These are phyloP conservation scores for Campopleginae sp. DNA, from an alignment of 2,888 invertebrate genomes.

Conservation along the genomic window DNA sequence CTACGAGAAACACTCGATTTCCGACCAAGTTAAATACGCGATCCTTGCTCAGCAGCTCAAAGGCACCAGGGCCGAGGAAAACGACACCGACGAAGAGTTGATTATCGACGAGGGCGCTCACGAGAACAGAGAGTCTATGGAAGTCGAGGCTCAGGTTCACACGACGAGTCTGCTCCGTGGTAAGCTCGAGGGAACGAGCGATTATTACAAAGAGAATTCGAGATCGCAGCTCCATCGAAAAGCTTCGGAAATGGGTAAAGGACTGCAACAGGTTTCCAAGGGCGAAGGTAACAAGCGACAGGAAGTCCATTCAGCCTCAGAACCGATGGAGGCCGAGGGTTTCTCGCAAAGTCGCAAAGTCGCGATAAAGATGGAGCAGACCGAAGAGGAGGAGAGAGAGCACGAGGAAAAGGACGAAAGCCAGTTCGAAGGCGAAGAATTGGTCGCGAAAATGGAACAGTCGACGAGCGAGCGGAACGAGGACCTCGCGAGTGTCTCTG, in stretches of 20 bases:
- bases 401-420: slow-evolving; percentile 80
- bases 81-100: slow-evolving; percentile 89
- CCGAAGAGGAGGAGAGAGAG: slow-evolving; percentile 82
- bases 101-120: slow-evolving; percentile 88
- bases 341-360: neutral
- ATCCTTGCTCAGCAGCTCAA: slow-evolving; percentile 92
- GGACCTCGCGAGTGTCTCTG: slow-evolving; percentile 91
- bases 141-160: slow-evolving; percentile 69
- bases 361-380: slow-evolving; percentile 71
- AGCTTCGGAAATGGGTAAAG: slow-evolving; percentile 62
- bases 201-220: slow-evolving; percentile 52
- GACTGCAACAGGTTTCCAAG: slow-evolving; percentile 17
- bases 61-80: slow-evolving; percentile 85
- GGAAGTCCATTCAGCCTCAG: slow-evolving; percentile 69
- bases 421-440: slow-evolving; percentile 70
- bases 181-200: slow-evolving; percentile 75
- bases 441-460: slow-evolving; percentile 38
- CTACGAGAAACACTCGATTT: slow-evolving; percentile 84
- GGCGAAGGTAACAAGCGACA: slow-evolving; percentile 44
- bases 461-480: slow-evolving; percentile 67
- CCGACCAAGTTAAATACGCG: slow-evolving; percentile 90
- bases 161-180: slow-evolving; percentile 78
- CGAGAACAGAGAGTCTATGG: slow-evolving; percentile 74
- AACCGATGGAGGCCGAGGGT: slow-evolving; percentile 75
- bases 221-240: slow-evolving; percentile 26